Evolutionary conservation across 2,888 invertebrate genomes (phyloP), one percentile per base, ranked within the genome.

Genomic region (Drosophila maculinotata): DNA sequence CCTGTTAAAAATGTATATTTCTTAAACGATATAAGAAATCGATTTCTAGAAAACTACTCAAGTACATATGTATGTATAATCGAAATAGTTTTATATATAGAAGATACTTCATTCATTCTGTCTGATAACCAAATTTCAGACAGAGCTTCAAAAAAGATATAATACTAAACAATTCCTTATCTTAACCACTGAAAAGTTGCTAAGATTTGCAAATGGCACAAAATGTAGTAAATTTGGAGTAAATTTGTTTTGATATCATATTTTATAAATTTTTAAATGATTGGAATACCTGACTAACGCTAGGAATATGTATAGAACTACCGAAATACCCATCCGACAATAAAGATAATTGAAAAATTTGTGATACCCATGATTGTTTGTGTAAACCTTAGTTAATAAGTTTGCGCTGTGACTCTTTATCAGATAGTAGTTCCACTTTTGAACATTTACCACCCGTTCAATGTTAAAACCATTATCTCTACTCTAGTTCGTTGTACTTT

Each of bases 401-500:
- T 2, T 35, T 8, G 8, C 8, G 33, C 3, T 15, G 25, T 49
- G 39, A 15, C 25, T 58, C 10, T 48, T 69, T 52, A 59, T 59
- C 47, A 47, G 69, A 48, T 51, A 12, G 15, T 20, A n/a, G n/a
- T 51, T 7, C 1, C 48, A 25, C 33, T 57, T 12, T 35, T 8
- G n/a, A 36, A 26, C 31, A 15, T 51, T 47, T 14, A 36, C 10
- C 10, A 8, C 10, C 26, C 7, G 42, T 20, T 39, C 12, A 14
- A 76, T 53, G 31, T 62, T 23, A 20, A 73, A 58, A 31, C 20
- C 56, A 39, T 68, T 70, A 73, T 77, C 73, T 77, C 73, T 67
- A 44, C n/a, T 41, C 26, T 53, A 17, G 52, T 26, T 42, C 23
- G 38, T 51, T 67, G 59, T 47, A 47, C 62, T 42, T 14, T 14